Base-by-base conservation (phyloP, 2,797 vertebrate species). In the Ispidina lecontei region DNA sequence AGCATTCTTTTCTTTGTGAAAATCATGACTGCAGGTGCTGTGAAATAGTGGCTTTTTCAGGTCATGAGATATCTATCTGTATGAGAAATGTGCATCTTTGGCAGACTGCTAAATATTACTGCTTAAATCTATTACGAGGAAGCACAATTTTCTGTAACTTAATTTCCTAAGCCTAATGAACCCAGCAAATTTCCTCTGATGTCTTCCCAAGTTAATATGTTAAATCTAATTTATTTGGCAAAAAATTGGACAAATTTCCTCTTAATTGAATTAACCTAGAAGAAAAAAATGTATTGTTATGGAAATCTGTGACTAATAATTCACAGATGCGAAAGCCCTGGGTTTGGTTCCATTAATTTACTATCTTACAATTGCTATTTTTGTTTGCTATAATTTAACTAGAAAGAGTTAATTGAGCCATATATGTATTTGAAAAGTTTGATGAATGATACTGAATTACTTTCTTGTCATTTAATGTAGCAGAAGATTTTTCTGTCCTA, bases 91-190 rank as follows among this genome's bases (percentile, higher is more conserved):
- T 82, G 87, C 83, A 84, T 95, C 90, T 98, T 96, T 96, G 96
- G 94, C 94, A 97, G 92, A 80, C 82, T 97, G 80, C 92, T 97
- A 97, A 97, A 95, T 97, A 96, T 96, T 97, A 85, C 89, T 97
- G 94, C 96, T 96, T 94, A 94, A 97, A 97, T 96, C 96, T 97
- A 97, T 98, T 98, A 97, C 88, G 95, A 96, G 92, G 95, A 97
- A 97, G 97, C 92, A 97, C 84, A 97, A 94, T 97, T 97, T 98
- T 97, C 95, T 90, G 81, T 97, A 98, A 98, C 95, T 97, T 97
- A 97, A 98, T 98, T 98, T 97, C 96, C 95, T 96, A 97, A 96
- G 97, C 96, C 97, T 98, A 98, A 98, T 98, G 97, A 98, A 97
- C 97, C 96, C 96, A 97, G 95, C 97, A 97, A 98, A 97, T 97